Evolutionary conservation across 2,113 vertebrate species (phyloP).

Genomic region (Cricetomys ansorgei): DNA sequence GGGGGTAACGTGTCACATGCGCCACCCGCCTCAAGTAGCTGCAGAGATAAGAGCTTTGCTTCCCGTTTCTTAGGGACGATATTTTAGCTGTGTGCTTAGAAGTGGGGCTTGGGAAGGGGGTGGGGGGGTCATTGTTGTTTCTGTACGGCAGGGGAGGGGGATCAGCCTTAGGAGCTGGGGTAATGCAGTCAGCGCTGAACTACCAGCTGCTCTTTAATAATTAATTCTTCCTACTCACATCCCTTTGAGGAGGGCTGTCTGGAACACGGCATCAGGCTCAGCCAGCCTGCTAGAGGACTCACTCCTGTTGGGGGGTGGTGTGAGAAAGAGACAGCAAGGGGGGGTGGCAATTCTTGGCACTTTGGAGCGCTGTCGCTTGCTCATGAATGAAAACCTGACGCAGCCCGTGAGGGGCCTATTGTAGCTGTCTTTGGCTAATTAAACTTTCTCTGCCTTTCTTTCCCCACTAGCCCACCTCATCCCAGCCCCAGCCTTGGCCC

Average conservation of each 20-base stretch:
- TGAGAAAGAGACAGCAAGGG: neutral
- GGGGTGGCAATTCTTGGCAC: constrained; percentile 69
- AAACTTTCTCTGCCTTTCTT: constrained; percentile 77
- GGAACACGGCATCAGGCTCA: constrained; percentile 71
- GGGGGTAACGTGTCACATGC: constrained; percentile 41
- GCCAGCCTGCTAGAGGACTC: constrained; percentile 71
- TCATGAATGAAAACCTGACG: constrained; percentile 82
- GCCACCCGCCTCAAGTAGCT: constrained; percentile 58
- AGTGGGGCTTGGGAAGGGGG: constrained; percentile 3
- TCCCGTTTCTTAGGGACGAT: constrained; percentile 54
- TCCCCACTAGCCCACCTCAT: neutral
- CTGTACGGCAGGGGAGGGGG: neutral
- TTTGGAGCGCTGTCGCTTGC: constrained; percentile 71
- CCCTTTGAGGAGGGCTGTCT: constrained; percentile 80
- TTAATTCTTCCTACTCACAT: constrained; percentile 82
- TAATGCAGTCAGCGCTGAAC: constrained; percentile 53
- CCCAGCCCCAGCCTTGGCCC: neutral
- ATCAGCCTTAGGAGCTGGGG: constrained; percentile 9
- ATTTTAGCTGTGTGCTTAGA: constrained; percentile 60
- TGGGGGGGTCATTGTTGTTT: constrained; percentile 51
- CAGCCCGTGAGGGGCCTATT: constrained; percentile 74
- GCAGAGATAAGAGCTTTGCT: constrained; percentile 68
- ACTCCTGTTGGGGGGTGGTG: constrained; percentile 56
- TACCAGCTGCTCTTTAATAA: constrained; percentile 83
- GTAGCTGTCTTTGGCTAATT: constrained; percentile 77